A percentile compares a stretch with the other conserved stretches of the same genome.
These are phyloP conservation scores for Hirudinaria manillensis DNA, from an alignment of 2,888 invertebrate species.

Conservation along the genomic window DNA sequence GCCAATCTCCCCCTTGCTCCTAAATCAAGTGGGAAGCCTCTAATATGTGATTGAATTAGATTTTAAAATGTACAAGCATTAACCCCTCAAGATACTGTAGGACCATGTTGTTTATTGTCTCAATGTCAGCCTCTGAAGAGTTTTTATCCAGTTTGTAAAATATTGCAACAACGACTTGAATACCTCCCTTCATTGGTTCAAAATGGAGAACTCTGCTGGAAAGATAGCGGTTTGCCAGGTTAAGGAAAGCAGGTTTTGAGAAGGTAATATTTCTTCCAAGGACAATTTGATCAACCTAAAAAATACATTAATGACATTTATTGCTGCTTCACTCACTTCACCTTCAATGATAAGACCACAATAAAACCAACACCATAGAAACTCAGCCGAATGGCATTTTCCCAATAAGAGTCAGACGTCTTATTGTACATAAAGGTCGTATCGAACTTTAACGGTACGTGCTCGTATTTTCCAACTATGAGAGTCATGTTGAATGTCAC, in stretches of 20 bases:
- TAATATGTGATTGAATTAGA: background rate
- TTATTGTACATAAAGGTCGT: slow-evolving; percentile 22
- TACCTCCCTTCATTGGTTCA: background rate
- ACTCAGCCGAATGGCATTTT: slow-evolving; percentile 25
- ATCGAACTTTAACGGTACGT: slow-evolving; percentile 30
- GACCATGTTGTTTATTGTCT: slow-evolving; percentile 15
- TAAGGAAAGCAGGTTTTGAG: slow-evolving; percentile 5
- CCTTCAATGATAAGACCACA: too few relatives aligned
- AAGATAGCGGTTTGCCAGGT: slow-evolving; percentile 9
- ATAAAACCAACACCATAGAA: slow-evolving; percentile 27
- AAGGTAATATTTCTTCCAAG: background rate
- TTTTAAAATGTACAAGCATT: background rate
- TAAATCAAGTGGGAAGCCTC: background rate
- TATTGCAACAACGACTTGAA: slow-evolving; percentile 19
- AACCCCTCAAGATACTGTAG: slow-evolving; percentile 4
- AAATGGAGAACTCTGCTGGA: slow-evolving; percentile 17
- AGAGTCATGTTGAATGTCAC: slow-evolving; percentile 27
- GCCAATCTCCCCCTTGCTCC: slow-evolving; percentile 16
- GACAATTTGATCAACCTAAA: background rate
- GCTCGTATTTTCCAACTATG: slow-evolving; percentile 33
- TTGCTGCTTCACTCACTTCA: background rate
- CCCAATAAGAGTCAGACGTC: slow-evolving; percentile 30
- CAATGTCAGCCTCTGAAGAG: background rate
- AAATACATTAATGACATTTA: background rate
- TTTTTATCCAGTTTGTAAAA: slow-evolving; percentile 8